Conservation (phyloP, 2,888 invertebrate species). For the Ochropleura leucogaster region DNA sequence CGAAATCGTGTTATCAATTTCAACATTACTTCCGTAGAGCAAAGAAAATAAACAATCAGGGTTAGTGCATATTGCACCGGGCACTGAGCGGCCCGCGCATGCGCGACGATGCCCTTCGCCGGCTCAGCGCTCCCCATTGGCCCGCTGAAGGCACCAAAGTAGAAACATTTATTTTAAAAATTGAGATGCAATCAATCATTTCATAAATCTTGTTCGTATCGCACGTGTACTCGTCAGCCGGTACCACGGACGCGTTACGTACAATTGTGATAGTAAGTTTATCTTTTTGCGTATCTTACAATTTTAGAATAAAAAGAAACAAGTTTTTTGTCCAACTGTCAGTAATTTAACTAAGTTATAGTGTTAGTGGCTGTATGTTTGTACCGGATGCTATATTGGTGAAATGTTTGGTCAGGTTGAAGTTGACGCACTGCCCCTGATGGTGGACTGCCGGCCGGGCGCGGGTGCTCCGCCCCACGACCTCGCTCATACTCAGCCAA, state of each 20-base stretch:
- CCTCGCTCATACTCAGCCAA: conserved; percentile 75
- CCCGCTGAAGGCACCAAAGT: conserved; percentile 19
- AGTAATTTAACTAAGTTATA: conserved; percentile 38
- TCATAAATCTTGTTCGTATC: conserved; percentile 27
- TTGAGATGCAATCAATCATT: conserved; percentile 47
- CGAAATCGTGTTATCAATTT: neutral
- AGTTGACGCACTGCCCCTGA: conserved; percentile 84
- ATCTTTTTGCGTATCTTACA: neutral
- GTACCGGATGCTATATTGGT: conserved; percentile 7
- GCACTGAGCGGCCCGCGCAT: conserved; percentile 36
- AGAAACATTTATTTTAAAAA: conserved; percentile 28
- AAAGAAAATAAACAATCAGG: conserved; percentile 33
- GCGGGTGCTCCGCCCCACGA: conserved; percentile 84
- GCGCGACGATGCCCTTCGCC: conserved; percentile 29
- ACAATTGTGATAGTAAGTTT: conserved; percentile 27
- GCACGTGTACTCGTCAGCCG: conserved; percentile 11
- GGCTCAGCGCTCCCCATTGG: conserved; percentile 38
- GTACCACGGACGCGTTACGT: neutral
- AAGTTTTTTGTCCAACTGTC: conserved; percentile 25
- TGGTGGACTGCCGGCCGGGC: conserved; percentile 87
- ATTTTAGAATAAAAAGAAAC: neutral
- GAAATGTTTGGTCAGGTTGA: conserved; percentile 77
- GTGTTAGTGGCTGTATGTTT: conserved; percentile 17
- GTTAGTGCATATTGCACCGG: conserved; percentile 42
- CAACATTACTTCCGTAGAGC: neutral